Evolutionary conservation across 1,140 invertebrate genomes (phyloP).

Genomic region (Centruroides sculpturatus): DNA sequence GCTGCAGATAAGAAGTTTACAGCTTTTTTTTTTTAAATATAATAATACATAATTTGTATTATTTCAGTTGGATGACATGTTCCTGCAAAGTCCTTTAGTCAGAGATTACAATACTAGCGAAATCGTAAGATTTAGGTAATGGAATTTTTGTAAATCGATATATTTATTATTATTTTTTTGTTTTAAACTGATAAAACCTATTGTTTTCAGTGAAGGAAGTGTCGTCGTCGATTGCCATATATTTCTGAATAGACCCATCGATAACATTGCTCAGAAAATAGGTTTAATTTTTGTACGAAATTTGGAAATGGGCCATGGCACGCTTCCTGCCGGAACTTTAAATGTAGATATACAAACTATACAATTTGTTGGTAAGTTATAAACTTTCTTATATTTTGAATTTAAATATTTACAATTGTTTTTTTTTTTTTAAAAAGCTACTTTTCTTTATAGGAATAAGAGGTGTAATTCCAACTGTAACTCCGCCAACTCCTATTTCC

Average conservation of each 20-base stretch:
- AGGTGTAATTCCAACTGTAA: background rate
- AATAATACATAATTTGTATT: background rate
- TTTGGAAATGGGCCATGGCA: slow-evolving; percentile 14
- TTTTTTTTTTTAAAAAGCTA: background rate
- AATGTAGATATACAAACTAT: slow-evolving; percentile 15
- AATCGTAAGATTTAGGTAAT: background rate
- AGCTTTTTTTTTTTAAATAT: no score
- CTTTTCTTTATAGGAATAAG: background rate
- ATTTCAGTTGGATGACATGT: slow-evolving; percentile 7
- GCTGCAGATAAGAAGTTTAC: no score
- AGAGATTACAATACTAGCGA: slow-evolving; percentile 2
- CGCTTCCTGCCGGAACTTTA: slow-evolving; percentile 12
- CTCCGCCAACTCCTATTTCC: background rate
- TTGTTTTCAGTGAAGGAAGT: slow-evolving; percentile 10
- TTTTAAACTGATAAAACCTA: background rate
- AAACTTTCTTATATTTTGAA: no score
- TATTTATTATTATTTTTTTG: no score
- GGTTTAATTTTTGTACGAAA: slow-evolving; percentile 11
- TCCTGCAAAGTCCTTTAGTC: slow-evolving; percentile 2
- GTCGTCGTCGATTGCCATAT: slow-evolving; percentile 9
- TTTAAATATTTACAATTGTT: background rate
- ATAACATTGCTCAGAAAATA: slow-evolving; percentile 8
- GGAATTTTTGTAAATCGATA: background rate
- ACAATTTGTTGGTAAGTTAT: slow-evolving; percentile 11
- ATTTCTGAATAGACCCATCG: slow-evolving; percentile 3